phyloP scores from a whole-genome alignment of 2,113 vertebrate species.

The Sphaerodactylus townsendi region DNA sequence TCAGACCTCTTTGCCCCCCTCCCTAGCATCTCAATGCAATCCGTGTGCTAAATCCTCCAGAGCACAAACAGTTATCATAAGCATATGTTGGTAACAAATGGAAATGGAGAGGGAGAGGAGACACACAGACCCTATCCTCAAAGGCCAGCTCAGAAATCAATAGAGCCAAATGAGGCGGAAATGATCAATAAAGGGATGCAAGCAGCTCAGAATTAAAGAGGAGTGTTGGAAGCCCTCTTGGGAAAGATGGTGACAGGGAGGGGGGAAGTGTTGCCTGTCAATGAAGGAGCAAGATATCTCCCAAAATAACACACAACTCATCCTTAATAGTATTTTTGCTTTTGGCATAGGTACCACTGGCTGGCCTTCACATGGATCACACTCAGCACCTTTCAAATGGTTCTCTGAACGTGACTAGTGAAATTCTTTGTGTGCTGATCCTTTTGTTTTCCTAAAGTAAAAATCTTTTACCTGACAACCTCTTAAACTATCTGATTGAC shows the following conservation, averaged over 20 bases:
- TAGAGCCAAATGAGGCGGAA: neutral
- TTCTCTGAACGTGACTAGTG: fast-evolving
- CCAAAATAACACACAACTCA: neutral
- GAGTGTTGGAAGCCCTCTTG: fast-evolving
- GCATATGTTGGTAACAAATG: conserved; percentile 48
- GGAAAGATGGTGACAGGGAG: fast-evolving
- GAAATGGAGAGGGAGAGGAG: conserved; percentile 11
- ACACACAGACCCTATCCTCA: neutral
- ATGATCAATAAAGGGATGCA: neutral
- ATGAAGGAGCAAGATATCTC: fast-evolving
- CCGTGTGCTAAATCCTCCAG: neutral
- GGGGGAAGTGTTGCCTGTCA: too few species aligned
- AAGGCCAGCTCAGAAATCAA: neutral
- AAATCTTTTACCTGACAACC: too few species aligned
- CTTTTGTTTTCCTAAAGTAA: neutral
- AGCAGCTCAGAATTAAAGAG: neutral
- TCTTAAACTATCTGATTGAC: too few species aligned
- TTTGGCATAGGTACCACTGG: neutral
- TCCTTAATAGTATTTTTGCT: neutral
- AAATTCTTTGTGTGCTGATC: neutral
- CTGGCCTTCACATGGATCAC: fast-evolving
- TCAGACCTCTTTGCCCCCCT: neutral
- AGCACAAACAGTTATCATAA: conserved; percentile 21
- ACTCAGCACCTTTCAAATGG: too few species aligned
- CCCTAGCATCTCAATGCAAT: neutral